Conservation (phyloP, 2,797 vertebrate genomes). For the Tragopan temminckii region DNA sequence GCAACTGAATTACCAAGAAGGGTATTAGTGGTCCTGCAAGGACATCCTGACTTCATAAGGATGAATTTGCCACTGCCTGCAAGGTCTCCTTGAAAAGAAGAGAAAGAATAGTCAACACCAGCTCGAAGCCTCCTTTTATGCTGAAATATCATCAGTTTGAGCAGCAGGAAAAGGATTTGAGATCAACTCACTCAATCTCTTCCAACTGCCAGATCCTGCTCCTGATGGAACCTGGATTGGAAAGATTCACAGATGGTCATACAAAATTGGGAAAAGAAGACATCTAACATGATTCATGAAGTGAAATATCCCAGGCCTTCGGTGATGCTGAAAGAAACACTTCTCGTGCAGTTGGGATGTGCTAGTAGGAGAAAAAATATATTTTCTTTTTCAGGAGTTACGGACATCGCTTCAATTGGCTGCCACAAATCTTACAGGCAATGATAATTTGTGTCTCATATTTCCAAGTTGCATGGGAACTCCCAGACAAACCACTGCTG, state of each 20-base stretch:
- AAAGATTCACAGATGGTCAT: background rate
- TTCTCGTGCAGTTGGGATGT: background rate
- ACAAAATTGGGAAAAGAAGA: background rate
- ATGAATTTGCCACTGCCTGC: background rate
- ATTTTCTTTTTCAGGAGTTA: background rate
- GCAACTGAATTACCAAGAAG: background rate
- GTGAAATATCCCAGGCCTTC: background rate
- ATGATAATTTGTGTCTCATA: background rate
- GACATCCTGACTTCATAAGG: background rate
- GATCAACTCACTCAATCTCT: background rate
- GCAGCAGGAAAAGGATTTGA: background rate
- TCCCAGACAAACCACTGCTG: background rate
- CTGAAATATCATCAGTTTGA: background rate
- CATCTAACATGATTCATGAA: background rate
- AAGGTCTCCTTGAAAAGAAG: background rate
- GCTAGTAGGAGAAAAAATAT: background rate
- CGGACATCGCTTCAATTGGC: background rate
- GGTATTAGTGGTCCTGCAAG: background rate
- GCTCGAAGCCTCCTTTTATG: background rate
- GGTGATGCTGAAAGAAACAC: background rate
- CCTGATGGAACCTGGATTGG: background rate
- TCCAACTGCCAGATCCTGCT: background rate
- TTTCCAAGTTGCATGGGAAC: background rate
- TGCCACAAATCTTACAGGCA: background rate
- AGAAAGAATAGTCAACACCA: background rate